Base-by-base conservation (phyloP, 1,140 invertebrate species). In the Globodera ellingtonae region DNA sequence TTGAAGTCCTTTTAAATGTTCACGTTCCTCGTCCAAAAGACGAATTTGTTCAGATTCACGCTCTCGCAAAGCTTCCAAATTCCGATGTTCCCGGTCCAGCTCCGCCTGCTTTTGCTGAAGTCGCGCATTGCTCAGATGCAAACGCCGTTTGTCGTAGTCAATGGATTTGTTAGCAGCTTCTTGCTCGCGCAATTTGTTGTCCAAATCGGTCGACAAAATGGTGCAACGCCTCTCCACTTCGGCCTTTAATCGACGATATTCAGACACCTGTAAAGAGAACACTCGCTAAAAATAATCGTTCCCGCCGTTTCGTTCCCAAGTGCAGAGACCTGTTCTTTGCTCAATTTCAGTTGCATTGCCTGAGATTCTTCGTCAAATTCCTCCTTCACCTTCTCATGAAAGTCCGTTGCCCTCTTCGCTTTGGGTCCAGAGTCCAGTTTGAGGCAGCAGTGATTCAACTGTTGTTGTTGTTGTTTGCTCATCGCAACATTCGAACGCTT, bases 181-280 rank as follows among this genome's bases (percentile, higher is more conserved):
- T 90, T 98, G 96, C 88, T 98, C 95, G n/a, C 97, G 92, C 90
- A 96, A 96, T 18, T 98, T 94, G 0, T 95, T 94, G 90, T 98
- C 96, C 82, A 98, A 91, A 89, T 98, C 94, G 89, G 97, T 95
- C 78, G 96, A 92, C 89, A 94, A 94, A 74, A 93, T 91, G 4
- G 95, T 94, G 1, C 96, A 96, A 82, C 94, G 93, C 83, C 96
- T 95, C 3, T 95, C 94, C n/a, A 96, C 97, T 91, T 97, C 94
- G 90, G 97, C 95, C 91, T 99, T 99, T 73, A 99, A 90, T 46
- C 94, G 92, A 90, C 98, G 95, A 90, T 99, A 99, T 90, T 98
- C 95, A 79, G 93, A 92, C 21, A 97, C 93, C 80, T 81, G 10
- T 7, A 82, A 21, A 6, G 35, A 35, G 35, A 35, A 35, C 35